A percentile compares a stretch with the other conserved stretches of the same genome.
Conservation (phyloP, 2,797 vertebrate species). For the Gymnocypris eckloni region DNA sequence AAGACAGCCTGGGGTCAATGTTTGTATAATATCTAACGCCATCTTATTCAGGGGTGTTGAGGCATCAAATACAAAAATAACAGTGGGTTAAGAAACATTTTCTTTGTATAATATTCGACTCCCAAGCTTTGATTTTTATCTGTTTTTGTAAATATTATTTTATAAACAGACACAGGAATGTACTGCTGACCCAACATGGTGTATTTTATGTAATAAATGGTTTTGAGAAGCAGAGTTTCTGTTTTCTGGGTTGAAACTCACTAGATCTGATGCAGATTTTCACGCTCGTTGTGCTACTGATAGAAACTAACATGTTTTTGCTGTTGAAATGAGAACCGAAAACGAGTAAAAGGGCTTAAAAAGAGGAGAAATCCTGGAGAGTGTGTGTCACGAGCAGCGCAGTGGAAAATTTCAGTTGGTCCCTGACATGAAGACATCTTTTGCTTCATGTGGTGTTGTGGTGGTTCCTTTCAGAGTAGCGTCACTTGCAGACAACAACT, state of each 20-base stretch:
- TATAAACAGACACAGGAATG: slow-evolving; percentile 17
- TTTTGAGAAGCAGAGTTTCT: background rate
- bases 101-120: background rate
- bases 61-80: no score
- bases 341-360: slow-evolving; percentile 3
- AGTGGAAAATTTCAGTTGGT: slow-evolving; percentile 66
- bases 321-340: slow-evolving; percentile 46
- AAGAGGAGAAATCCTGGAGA: slow-evolving; percentile 53
- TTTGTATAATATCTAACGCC: background rate
- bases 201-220: slow-evolving; percentile 55
- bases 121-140: background rate
- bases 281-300: slow-evolving; percentile 15
- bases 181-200: slow-evolving; percentile 19
- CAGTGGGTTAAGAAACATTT: background rate
- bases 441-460: slow-evolving; percentile 53
- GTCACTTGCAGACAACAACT: slow-evolving; percentile 62
- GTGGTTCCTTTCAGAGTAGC: slow-evolving; percentile 55
- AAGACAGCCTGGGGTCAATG: background rate
- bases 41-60: background rate
- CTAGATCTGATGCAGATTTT: no score
- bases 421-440: slow-evolving; percentile 45
- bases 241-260: slow-evolving; percentile 20
- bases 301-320: slow-evolving; percentile 28
- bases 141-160: background rate
- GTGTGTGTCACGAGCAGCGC: slow-evolving; percentile 56